Base-by-base conservation (phyloP, 1,140 invertebrate genomes). In the Drosophila pseudoobscura region DNA sequence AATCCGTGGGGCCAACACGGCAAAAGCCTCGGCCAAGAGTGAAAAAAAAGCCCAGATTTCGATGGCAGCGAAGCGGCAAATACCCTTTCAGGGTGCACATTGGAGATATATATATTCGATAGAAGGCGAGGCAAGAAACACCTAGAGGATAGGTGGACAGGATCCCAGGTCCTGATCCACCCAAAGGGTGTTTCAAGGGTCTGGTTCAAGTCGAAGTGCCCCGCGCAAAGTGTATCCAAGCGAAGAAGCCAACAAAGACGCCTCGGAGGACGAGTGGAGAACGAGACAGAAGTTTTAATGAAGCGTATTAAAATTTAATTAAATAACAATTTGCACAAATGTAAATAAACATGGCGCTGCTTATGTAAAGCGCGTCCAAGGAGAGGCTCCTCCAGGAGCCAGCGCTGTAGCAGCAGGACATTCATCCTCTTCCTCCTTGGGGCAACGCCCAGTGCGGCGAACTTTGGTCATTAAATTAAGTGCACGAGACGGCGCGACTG, bases 301-400 rank as follows among this genome's bases (percentile, higher is more conserved):
- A 85, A 85, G 82, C 82, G 82, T 87, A 87, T 85, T 85, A 85
- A 80, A 85, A 87, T 85, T 87, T 78, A 87, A 85, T 85, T 85
- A 87, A 87, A 85, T 85, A 85, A 85, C 82, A 85, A 85, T 85
- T 85, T 85, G 82, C 82, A 75, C 76, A 75, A 85, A 85, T 85
- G 82, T 85, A 85, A 85, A 85, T 85, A 85, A 85, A 85, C 77
- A 80, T 68, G 73, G 52, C 54, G 80, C 69, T 85, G 77, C 73
- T 85, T 85, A 85, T 85, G 82, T 65, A 85, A 77, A 84, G 59
- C 65, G 35, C 11, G 35, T 39, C 11, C 35, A 39, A 39, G 35
- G 35, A 1, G 35, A 51, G 71, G 41, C 29, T 2, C 29, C 29
- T 7, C 22, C 9, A 58, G 44, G 17, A 64, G 31, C 50, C 24